Evolutionary conservation across 2,113 vertebrate species (phyloP), one percentile per base, ranked within the genome.

Genomic region (Rhynchomys soricoides): DNA sequence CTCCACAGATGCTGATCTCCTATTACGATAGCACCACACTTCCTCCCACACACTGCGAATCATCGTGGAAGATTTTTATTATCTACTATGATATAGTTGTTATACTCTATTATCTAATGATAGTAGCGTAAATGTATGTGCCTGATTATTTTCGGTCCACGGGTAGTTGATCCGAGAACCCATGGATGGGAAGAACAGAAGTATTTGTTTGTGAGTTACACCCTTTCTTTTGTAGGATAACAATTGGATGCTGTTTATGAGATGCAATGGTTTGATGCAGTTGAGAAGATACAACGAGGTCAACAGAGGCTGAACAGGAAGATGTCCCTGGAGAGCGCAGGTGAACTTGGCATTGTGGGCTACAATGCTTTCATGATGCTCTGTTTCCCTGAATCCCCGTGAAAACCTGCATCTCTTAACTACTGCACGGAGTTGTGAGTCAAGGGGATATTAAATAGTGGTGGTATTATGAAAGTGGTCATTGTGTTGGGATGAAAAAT

Each of bases 371-470:
- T 94, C 70, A 86, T 19, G 52, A 55, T 74, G 52, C 15, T 37
- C 40, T 87, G 8, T 57, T 94, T 88, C 70, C 62, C 37, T 37
- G 9, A 31, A 31, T 78, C 68, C 55, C 81, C 26, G 24, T 64
- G 68, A 81, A 87, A 64, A 43, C 24, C 34, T 10, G 70, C 68
- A 71, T 45, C 79, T 95, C 86, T 55, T 57, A 64, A 78, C 48
- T 59, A 89, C 24, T 11, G 43, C 70, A 13, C 3, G 19, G 70
- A 81, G 40, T 71, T 81, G 83, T 16, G 48, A 94, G 71, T 91
- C 94, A 94, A 91, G 71, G 85, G 78, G 62, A 83, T 66, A 66
- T 73, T 92, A 96, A 86, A 85, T n/a, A 55, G 59, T 59, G 40
- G 86, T 24, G 59, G 37, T 8, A 12, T 64, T 78, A 64, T 93